Base-by-base conservation (phyloP, 2,888 invertebrate species). In the Caenorhabditis angaria region DNA sequence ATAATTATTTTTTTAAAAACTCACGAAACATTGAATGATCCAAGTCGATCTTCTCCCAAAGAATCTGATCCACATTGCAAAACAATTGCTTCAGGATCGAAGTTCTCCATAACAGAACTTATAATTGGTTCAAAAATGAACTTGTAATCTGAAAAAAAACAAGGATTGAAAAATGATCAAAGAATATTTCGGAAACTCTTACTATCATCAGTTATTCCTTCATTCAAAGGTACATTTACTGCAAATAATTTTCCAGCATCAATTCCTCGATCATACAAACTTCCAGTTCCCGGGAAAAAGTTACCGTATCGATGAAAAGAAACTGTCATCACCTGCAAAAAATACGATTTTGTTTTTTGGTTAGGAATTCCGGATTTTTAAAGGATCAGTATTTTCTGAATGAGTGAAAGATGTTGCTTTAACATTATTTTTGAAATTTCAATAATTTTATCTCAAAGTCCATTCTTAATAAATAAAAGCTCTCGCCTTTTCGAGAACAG, bases 231-330 rank as follows among this genome's bases (percentile, higher is more conserved):
- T 0, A 99, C 96, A 90, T 99, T 99, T 0, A 99, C 94, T 0
- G 97, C 96, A 88, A 97, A 99, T 88, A 70, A 73, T 60, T 94
- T 90, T 0, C 97, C 97, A 86, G 93, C 93, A 88, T 97, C 97
- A 0, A 94, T 93, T 0, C 99, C 99, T 59, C 96, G 92, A 89
- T 99, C 97, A 88, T 95, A 96, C 96, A 97, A 97, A 88, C 97
- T 96, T 0, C 97, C 97, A 0, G 97, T 99, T 18, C 97, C 97
- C 0, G 97, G 97, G 88, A 97, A 99, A 88, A 97, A 97, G 87
- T 95, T 95, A 1, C 97, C 97, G 60, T 72, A 81, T 47, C 97
- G 97, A 88, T 99, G 99, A 88, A 99, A 97, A 55, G 96, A 97
- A 0, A 97, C 96, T 0, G 99, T 99, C 97, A 99, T 99, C 0